These are phyloP conservation scores for Pipistrellus nathusii DNA, from an alignment of 2,797 vertebrate genomes.

Conservation along the genomic window DNA sequence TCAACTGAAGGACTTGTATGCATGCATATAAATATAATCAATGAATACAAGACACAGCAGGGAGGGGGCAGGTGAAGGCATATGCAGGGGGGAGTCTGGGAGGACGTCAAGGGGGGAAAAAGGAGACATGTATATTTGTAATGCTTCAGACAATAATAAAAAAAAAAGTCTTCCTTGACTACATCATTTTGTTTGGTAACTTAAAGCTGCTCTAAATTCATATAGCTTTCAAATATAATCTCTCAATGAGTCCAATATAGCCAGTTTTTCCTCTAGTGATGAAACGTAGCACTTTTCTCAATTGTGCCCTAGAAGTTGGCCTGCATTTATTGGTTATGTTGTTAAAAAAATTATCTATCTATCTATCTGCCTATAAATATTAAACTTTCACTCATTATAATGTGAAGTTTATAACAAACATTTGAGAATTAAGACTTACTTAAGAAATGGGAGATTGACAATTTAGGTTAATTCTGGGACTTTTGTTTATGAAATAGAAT, in stretches of 20 bases:
- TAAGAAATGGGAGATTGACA: neutral
- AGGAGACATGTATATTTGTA: no score
- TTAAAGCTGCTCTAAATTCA: constrained; percentile 27
- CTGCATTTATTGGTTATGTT: constrained; percentile 9
- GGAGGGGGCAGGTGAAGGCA: no score
- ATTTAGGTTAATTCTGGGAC: constrained; percentile 14
- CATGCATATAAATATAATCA: no score
- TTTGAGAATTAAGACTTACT: constrained; percentile 39
- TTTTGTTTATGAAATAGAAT: constrained; percentile 16
- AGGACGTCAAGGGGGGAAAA: no score
- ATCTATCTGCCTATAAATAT: neutral
- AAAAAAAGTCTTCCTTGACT: neutral
- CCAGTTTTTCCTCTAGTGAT: constrained; percentile 45
- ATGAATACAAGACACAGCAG: no score
- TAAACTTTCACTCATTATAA: neutral
- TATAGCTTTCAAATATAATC: constrained; percentile 15
- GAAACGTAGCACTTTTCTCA: neutral
- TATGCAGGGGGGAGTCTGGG: no score
- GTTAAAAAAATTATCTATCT: no score
- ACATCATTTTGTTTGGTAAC: constrained; percentile 1
- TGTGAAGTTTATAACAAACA: neutral
- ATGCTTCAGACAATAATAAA: no score
- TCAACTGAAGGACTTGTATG: no score
- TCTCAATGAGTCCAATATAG: neutral
- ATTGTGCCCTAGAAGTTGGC: neutral